Percentiles rank a stretch among this genome's conserved stretches.
Conservation (phyloP, 2,888 invertebrate genomes). For the Drosophila meridiana region DNA sequence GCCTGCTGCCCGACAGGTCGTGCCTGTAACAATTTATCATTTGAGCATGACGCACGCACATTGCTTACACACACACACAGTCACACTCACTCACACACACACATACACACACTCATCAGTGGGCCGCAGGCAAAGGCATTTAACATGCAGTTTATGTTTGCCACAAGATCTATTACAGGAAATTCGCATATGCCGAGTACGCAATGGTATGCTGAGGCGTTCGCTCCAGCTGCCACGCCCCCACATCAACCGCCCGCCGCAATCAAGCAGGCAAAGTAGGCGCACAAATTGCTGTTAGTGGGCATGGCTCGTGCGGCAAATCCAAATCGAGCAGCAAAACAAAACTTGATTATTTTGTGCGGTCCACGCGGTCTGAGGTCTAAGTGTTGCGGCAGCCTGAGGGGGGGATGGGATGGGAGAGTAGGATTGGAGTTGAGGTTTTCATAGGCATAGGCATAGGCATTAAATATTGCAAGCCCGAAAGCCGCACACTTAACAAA, state of each 20-base stretch:
- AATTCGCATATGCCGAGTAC: constrained; percentile 70
- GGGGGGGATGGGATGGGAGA: neutral
- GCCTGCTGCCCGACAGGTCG: constrained; percentile 52
- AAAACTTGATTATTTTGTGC: constrained; percentile 84
- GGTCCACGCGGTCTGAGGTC: constrained; percentile 58
- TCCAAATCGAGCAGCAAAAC: constrained; percentile 83
- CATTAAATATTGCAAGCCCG: constrained; percentile 64
- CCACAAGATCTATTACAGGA: constrained; percentile 83
- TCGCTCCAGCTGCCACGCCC: constrained; percentile 41
- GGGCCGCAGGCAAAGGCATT: constrained; percentile 71
- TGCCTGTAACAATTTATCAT: constrained; percentile 74
- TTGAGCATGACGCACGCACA: constrained; percentile 77
- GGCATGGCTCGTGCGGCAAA: constrained; percentile 80
- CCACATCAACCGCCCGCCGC: constrained; percentile 25
- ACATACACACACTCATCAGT: constrained; percentile 15
- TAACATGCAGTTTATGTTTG: constrained; percentile 82
- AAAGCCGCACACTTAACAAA: constrained; percentile 70
- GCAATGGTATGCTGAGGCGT: constrained; percentile 50
- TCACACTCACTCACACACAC: constrained; percentile 11
- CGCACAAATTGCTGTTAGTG: constrained; percentile 82
- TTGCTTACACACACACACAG: constrained; percentile 4
- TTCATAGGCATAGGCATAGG: constrained; percentile 21
- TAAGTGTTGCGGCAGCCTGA: constrained; percentile 3
- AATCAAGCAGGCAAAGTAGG: constrained; percentile 34
- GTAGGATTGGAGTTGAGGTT: constrained; percentile 30